Base-by-base conservation (phyloP, 1,140 invertebrate species). In the Mercenaria mercenaria region DNA sequence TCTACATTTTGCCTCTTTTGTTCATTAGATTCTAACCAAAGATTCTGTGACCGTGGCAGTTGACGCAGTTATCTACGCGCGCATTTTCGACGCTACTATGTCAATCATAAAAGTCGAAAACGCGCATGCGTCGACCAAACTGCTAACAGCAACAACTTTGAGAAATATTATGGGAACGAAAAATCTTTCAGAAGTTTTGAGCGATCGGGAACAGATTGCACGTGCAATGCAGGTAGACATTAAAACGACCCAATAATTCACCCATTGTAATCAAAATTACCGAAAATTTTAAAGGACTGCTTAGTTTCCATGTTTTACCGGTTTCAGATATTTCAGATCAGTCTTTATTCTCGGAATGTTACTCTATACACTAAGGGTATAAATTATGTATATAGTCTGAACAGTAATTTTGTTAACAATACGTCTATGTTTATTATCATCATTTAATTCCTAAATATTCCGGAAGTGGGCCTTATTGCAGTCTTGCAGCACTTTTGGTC, bases 71-170 rank as follows among this genome's bases (percentile, higher is more conserved):
- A 98, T 99, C 23, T 99, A 99, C 94, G 99, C 98, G 94, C 97
- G 98, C 88, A 98, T 99, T 90, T 98, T 98, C 93, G 99, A 99
- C 96, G 98, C 99, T 23, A 99, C 98, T 0, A 98, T 99, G 91
- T 99, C 98, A 50, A 98, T 99, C 90, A 98, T 98, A 47, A 99
- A 99, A 95, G 99, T 99, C 41, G 98, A 99, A 96, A 99, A 99
- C 96, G 98, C 98, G 47, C 98, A 99, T 95, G 93, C 95, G 79
- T 96, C 96, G 3, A 96, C 96, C 10, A 95, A 95, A 85, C 94
- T 96, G 2, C 90, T 96, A n/a, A 96, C 96, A 11, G 95, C 95
- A 64, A 96, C 96, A 39, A 95, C 93, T 8, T 95, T 99, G 10
- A 96, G 98, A 52, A 99, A 26, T 98, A 99, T 95, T 98, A 98